phyloP scores from a whole-genome alignment of 2,797 vertebrate species.

The Typhlichthys subterraneus region DNA sequence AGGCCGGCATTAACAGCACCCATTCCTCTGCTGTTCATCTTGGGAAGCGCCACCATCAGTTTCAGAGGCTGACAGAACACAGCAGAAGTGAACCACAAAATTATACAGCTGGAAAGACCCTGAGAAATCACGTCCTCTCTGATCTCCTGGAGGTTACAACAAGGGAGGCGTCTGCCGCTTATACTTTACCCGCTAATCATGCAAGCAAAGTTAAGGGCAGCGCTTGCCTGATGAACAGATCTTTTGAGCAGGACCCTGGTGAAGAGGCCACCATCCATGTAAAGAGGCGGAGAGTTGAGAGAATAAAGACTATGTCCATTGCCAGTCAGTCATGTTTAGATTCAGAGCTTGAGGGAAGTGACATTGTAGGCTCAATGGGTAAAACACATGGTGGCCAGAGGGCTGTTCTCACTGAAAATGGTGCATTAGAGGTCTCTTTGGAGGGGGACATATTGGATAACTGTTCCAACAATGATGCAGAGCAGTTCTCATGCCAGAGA shows the following conservation, averaged over 20 bases:
- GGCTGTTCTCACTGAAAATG: neutral
- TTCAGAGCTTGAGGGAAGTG: neutral
- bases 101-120: neutral
- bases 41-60: conserved; percentile 8
- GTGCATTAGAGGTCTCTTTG: neutral
- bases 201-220: conserved; percentile 18
- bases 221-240: conserved; percentile 25
- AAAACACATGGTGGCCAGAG: conserved; percentile 11
- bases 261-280: neutral
- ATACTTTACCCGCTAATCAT: conserved; percentile 41
- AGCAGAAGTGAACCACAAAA: conserved; percentile 6
- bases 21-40: conserved; percentile 2
- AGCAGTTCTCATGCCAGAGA: conserved; percentile 74
- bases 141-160: conserved; percentile 1
- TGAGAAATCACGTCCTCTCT: conserved; percentile 14
- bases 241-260: conserved; percentile 6
- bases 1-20: neutral
- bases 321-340: neutral
- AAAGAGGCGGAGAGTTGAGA: conserved; percentile 28
- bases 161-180: conserved; percentile 42
- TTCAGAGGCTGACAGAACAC: conserved; percentile 18
- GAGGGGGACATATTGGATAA: neutral
- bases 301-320: conserved; percentile 23
- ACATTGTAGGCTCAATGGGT: neutral
- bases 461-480: neutral